Evolutionary conservation across 1,140 invertebrate species (phyloP), one percentile per base, ranked within the genome.

Genomic region (Asbolus verrucosus): DNA sequence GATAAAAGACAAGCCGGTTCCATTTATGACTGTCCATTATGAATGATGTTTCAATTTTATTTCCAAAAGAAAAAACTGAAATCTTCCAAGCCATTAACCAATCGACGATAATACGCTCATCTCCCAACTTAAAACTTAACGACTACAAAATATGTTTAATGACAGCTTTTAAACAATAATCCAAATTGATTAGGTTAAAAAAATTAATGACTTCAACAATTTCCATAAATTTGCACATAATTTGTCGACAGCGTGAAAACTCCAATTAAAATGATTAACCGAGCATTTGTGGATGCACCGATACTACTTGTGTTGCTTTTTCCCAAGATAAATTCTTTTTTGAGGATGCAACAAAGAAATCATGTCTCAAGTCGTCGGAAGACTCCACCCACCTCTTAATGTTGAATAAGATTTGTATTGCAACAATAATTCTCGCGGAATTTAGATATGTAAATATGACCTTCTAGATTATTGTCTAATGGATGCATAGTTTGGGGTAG

Each of bases 401-500:
- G n/a, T n/a, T n/a, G n/a, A n/a, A n/a, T n/a, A n/a, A n/a, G n/a
- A 2, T 36, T 54, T 54, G 11, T 6, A 46, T 54, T 54, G 46
- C 46, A 54, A 54, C 21, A 54, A 54, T 54, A 27, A 24, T 27
- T 63, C 30, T 13, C 36, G 39, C 36, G 60, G 61, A 63, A 63
- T 63, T 63, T 4, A 21, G 43, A 50, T 14, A 54, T 54, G 46
- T 39, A 63, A 63, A 41, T 39, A 27, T 63, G 61, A 41, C 61
- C 61, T 63, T 63, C 61, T 63, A 63, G 39, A 63, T 41, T 63
- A 67, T 69, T 69, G 41, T 65, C 59, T 66, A 69, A 73, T 66
- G 30, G 50, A 73, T 73, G 61, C 67, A 69, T 67, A 73, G 33
- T 69, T 70, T 69, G 60, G 71, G 67, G 67, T 31, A 73, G 67